Evolutionary conservation across 2,797 vertebrate species (phyloP).

Genomic region (Hippoglossus hippoglossus): DNA sequence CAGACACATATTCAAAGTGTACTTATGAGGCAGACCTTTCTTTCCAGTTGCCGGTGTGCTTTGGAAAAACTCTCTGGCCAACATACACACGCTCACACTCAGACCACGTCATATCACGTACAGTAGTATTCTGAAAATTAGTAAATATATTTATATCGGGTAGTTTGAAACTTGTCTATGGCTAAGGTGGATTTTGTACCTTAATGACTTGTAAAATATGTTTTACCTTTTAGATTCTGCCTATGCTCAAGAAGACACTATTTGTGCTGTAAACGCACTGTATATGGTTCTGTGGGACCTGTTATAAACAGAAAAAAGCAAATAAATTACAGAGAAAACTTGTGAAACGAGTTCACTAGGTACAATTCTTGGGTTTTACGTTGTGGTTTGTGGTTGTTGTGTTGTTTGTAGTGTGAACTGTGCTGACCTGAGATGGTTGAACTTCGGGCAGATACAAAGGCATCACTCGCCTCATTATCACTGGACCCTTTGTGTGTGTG

Average conservation of each 20-base stretch:
- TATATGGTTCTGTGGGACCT: background rate
- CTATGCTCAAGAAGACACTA: slow-evolving; percentile 16
- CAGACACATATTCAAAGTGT: slow-evolving; percentile 77
- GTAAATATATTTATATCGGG: slow-evolving; percentile 41
- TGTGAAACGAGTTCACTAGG: slow-evolving; percentile 35
- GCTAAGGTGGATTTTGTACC: slow-evolving; percentile 40
- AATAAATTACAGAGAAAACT: slow-evolving; percentile 16
- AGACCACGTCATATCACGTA: slow-evolving; percentile 43
- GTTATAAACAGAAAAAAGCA: slow-evolving; percentile 23
- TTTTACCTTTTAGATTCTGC: slow-evolving; percentile 19
- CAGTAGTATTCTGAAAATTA: slow-evolving; percentile 40
- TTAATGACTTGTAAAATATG: slow-evolving; percentile 31
- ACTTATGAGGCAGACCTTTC: slow-evolving; percentile 67
- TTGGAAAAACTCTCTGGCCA: slow-evolving; percentile 52
- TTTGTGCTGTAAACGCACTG: slow-evolving; percentile 19
- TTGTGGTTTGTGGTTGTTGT: slow-evolving; percentile 19
- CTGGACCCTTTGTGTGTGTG: slow-evolving; percentile 29
- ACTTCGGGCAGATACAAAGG: slow-evolving; percentile 42
- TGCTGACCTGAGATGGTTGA: slow-evolving; percentile 74
- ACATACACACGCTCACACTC: slow-evolving; percentile 58
- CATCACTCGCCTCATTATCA: slow-evolving; percentile 30
- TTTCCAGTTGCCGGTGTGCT: slow-evolving; percentile 49
- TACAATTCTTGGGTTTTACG: slow-evolving; percentile 36
- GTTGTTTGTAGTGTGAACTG: slow-evolving; percentile 42
- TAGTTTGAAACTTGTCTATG: slow-evolving; percentile 42